Conservation (phyloP, 2,113 vertebrate genomes). For the Narcine bancroftii region DNA sequence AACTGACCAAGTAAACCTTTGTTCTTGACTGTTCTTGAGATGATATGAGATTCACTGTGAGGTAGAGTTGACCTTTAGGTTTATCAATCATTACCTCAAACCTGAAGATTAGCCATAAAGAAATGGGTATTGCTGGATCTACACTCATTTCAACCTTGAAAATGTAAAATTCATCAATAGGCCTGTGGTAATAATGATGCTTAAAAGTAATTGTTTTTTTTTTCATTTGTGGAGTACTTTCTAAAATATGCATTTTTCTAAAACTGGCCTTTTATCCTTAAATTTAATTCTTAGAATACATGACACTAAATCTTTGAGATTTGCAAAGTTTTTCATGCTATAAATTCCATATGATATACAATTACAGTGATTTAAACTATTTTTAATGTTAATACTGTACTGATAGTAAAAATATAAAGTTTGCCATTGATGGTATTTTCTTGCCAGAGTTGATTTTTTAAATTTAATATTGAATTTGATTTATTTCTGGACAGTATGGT, state of each 20-base stretch:
- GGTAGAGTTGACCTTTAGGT: background rate
- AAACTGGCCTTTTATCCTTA: background rate
- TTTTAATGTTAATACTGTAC: background rate
- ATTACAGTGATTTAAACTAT: background rate
- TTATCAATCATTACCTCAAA: background rate
- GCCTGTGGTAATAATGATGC: background rate
- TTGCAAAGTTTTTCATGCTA: background rate
- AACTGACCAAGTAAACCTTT: background rate
- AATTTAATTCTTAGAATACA: background rate
- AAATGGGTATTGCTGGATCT: background rate
- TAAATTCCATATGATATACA: background rate
- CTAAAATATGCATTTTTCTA: background rate
- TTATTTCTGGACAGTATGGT: conserved; percentile 70
- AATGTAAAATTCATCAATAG: background rate
- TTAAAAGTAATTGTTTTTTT: background rate
- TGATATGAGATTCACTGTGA: background rate
- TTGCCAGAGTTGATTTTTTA: background rate
- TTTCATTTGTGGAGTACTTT: background rate
- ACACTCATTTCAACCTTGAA: background rate
- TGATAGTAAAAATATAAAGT: background rate
- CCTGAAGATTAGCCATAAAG: too few relatives aligned
- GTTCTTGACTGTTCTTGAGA: background rate
- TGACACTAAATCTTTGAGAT: background rate
- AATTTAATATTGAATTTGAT: background rate
- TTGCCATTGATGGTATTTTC: background rate